Conservation (phyloP, 2,888 invertebrate genomes). For the Cyaniris semiargus region DNA sequence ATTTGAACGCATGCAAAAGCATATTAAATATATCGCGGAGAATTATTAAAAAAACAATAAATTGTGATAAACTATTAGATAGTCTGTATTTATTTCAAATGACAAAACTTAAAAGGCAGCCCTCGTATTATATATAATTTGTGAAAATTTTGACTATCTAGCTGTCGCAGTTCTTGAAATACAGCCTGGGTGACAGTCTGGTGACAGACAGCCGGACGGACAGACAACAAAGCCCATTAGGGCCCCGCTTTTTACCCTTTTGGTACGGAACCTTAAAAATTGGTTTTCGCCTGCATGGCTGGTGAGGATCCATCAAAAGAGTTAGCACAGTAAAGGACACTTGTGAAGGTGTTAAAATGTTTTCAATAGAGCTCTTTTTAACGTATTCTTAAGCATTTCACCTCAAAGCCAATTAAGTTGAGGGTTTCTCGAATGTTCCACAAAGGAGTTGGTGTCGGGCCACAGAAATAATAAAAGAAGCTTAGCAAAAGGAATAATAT, state of each 20-base stretch:
- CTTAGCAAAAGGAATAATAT: slow-evolving; percentile 71
- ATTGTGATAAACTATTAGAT: too few relatives aligned
- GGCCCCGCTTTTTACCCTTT: neutral
- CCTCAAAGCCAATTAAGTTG: slow-evolving; percentile 53
- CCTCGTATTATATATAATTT: too few relatives aligned
- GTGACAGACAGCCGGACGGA: too few relatives aligned
- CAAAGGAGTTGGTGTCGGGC: slow-evolving; percentile 60
- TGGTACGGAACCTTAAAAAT: too few relatives aligned
- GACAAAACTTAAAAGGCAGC: too few relatives aligned
- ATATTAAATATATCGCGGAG: too few relatives aligned
- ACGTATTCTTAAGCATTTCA: slow-evolving; percentile 43
- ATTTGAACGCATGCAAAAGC: too few relatives aligned
- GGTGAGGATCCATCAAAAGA: neutral
- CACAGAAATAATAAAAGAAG: slow-evolving; percentile 63
- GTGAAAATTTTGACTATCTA: too few relatives aligned
- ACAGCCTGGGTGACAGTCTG: too few relatives aligned
- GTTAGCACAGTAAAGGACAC: neutral
- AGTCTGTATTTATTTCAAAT: too few relatives aligned
- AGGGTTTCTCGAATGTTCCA: slow-evolving; percentile 56
- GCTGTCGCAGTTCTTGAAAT: too few relatives aligned
- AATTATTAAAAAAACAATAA: too few relatives aligned
- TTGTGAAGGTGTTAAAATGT: slow-evolving; percentile 10
- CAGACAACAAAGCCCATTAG: neutral
- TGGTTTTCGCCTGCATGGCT: neutral
- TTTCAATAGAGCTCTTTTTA: slow-evolving; percentile 38